Evolutionary conservation across 2,113 vertebrate genomes (phyloP), one percentile per base, ranked within the genome.

Genomic region (Daphoenositta chrysoptera): DNA sequence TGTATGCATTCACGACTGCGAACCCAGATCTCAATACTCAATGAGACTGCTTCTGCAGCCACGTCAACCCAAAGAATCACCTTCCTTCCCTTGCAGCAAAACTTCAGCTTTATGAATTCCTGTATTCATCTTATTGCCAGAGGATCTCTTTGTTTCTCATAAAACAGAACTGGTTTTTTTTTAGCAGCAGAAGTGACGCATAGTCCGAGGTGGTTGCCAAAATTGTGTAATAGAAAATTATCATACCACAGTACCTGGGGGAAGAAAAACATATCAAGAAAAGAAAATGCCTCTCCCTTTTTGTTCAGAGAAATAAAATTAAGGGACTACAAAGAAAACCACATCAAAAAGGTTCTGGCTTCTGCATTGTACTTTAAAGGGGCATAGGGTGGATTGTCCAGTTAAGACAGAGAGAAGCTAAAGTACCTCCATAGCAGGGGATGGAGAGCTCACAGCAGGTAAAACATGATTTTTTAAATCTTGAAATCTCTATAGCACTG

Each of bases 191-290:
- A 85, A 83, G n/a, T 71, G 81, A 69, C 7, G 6, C 70, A 79
- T 54, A 89, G 70, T 87, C 13, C 77, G 64, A 78, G 63, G 47
- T 91, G 73, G 57, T 51, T 96, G 91, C 81, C 91, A 91, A 91
- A 96, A 95, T 66, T 84, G 13, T 79, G 31, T 73, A 58, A 75
- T 0, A 45, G 72, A 83, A 96, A 89, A 69, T 94, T 94, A 95
- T 80, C 42, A 86, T 75, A 83, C 57, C 73, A 78, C 54, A 64
- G 48, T 94, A 94, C 47, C 76, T 73, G 44, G 20, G 51, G 35
- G 37, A 93, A 72, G 44, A 72, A 93, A 88, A 92, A 82, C 31
- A 71, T 5, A 39, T 13, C 31, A 24, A 69, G n/a, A 22, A 80
- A 33, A 60, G 9, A 47, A 75, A 20, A 50, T 5, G 23, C 17